Conservation (phyloP, 2,113 vertebrate species). For the Porphyrio hochstetteri region DNA sequence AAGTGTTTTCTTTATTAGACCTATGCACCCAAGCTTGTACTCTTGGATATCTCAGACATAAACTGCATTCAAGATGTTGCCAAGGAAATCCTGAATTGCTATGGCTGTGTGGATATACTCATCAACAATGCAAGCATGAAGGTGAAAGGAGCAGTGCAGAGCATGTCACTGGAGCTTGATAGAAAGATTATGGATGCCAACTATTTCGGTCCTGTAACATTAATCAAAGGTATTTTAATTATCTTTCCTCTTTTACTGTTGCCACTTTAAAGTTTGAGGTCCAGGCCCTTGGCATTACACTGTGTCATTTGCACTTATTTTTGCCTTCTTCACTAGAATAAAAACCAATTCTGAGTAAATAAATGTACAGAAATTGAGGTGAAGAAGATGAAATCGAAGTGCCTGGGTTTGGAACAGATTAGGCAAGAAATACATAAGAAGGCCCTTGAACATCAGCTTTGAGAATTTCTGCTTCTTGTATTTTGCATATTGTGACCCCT, state of each 20-base stretch:
- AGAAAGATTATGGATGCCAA: conserved; percentile 96
- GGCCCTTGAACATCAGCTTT: not conserved
- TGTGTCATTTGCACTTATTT: not conserved
- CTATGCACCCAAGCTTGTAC: conserved; percentile 90
- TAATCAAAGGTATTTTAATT: conserved; percentile 87
- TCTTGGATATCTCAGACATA: conserved; percentile 91
- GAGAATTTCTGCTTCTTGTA: not conserved
- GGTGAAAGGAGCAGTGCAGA: conserved; percentile 88
- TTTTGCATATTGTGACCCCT: not conserved
- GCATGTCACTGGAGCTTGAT: conserved; percentile 88
- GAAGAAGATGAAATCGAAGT: not conserved
- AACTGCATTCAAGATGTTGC: conserved; percentile 85
- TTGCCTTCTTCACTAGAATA: not conserved
- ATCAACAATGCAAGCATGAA: conserved; percentile 94
- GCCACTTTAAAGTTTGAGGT: not conserved
- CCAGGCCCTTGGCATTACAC: not conserved
- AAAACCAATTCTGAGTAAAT: not conserved
- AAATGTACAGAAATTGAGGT: not conserved
- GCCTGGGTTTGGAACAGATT: not conserved
- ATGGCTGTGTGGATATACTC: conserved; percentile 91
- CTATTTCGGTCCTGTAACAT: conserved; percentile 91
- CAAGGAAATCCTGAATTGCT: conserved; percentile 87
- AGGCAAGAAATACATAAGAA: not conserved
- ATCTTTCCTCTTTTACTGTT: not conserved
- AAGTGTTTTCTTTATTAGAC: conserved; percentile 77